Evolutionary conservation across 2,888 invertebrate species (phyloP).

Genomic region (Drosophila melanosoma): DNA sequence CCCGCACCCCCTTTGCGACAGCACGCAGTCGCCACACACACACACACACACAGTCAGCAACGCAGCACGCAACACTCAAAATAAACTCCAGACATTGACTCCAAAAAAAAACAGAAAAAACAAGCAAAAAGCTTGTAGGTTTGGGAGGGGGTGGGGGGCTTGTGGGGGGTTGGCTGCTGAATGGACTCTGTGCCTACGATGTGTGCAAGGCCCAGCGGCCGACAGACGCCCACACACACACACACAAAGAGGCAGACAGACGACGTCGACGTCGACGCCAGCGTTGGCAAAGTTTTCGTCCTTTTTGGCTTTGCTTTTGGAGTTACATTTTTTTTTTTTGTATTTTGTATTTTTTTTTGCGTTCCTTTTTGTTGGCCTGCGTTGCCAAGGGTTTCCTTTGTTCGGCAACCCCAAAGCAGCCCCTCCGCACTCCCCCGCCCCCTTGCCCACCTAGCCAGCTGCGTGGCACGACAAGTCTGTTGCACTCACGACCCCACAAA

Average conservation of each 20-base stretch:
- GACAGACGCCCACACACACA: slow-evolving; percentile 59
- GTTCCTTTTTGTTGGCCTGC: slow-evolving; percentile 79
- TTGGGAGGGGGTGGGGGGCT: neutral
- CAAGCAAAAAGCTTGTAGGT: neutral
- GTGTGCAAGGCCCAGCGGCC: slow-evolving; percentile 66
- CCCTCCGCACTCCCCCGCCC: neutral
- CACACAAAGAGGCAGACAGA: slow-evolving; percentile 48
- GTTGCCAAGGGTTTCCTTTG: slow-evolving; percentile 84
- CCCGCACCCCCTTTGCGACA: slow-evolving; percentile 36
- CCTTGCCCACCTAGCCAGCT: slow-evolving; percentile 2
- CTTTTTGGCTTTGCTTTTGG: slow-evolving; percentile 39
- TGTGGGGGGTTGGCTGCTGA: slow-evolving; percentile 21
- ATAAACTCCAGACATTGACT: slow-evolving; percentile 78
- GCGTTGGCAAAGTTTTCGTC: slow-evolving; percentile 43
- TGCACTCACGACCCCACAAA: slow-evolving; percentile 75
- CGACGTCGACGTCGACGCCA: slow-evolving; percentile 43
- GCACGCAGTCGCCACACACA: slow-evolving; percentile 74
- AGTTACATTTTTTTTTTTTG: slow-evolving; percentile 25
- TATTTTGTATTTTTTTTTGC: slow-evolving; percentile 41
- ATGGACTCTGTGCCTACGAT: slow-evolving; percentile 58
- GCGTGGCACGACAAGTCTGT: slow-evolving; percentile 68
- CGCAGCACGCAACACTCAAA: slow-evolving; percentile 70
- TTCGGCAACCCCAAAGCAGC: slow-evolving; percentile 48
- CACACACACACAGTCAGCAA: slow-evolving; percentile 39
- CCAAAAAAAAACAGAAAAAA: slow-evolving; percentile 58